Evolutionary conservation across 2,888 invertebrate species (phyloP), one percentile per base, ranked within the genome.

Genomic region (Cotesia congregata): DNA sequence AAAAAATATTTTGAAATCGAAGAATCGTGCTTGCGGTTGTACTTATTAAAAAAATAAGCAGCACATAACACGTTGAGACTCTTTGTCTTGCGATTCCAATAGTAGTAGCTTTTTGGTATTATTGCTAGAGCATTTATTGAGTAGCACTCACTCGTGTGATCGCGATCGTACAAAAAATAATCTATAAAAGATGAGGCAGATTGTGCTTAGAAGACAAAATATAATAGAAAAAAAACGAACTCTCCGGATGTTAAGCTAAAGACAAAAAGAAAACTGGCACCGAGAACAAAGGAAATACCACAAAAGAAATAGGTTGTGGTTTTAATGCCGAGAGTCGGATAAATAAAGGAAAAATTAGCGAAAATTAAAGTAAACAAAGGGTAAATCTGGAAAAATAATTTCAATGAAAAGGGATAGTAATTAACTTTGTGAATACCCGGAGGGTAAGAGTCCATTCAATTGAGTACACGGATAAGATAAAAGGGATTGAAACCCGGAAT

Each of bases 361-460:
- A 69, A 41, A 69, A 15, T 12, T 59, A 70, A 70, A 70, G n/a
- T 20, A 70, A 70, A 60, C 20, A 70, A 20, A 38, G 60, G 70
- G 38, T 70, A 60, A 70, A 70, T 70, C 70, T 38, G 61, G 30
- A 70, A 70, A 69, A 69, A 70, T 60, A 59, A 70, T 70, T 60
- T 59, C 60, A 59, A 70, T 70, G 59, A 60, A 70, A 69, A 59
- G 60, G 70, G 60, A n/a, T 12, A 60, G 60, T 70, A 70, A 60
- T 70, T 70, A 70, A 60, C 38, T 70, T 70, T 60, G 70, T 70
- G 70, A 60, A 20, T 38, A 60, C 38, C 60, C 38, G 9, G 59
- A 70, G 70, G 70, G 70, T 70, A 50, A 20, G 17, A 70, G 60
- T 12, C 60, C 6, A 70, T 70, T 60, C 38, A 61, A 60, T 70